These are phyloP conservation scores for Tetramorium bicarinatum DNA, from an alignment of 2,888 invertebrate genomes.

Conservation along the genomic window DNA sequence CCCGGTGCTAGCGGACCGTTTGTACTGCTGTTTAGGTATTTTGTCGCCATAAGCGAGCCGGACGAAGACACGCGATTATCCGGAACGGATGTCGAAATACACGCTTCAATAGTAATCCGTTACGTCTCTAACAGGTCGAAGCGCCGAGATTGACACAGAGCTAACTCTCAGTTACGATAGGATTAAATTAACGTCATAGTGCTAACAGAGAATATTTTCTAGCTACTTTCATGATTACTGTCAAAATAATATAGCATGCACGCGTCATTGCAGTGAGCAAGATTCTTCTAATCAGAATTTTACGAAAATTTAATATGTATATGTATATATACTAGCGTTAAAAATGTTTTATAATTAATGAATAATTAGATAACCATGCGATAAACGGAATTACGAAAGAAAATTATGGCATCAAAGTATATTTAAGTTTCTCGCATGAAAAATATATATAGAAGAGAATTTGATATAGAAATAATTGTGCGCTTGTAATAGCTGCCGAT, in stretches of 20 bases:
- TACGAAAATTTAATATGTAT: not conserved
- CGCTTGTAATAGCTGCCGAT: not conserved
- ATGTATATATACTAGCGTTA: not conserved
- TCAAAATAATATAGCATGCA: not conserved
- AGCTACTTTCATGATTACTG: constrained; percentile 5
- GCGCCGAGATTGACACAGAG: constrained; percentile 31
- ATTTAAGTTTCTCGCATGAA: not conserved
- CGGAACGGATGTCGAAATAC: constrained; percentile 49
- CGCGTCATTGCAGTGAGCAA: not conserved
- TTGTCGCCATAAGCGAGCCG: constrained; percentile 46
- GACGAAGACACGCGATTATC: constrained; percentile 49
- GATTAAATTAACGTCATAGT: constrained; percentile 18
- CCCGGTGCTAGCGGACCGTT: constrained; percentile 17
- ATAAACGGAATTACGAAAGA: not conserved
- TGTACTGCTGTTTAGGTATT: constrained; percentile 29
- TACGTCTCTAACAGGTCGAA: constrained; percentile 37
- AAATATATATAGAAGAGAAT: not conserved
- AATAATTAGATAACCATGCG: not conserved
- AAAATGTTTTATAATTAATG: not conserved
- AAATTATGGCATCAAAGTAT: not conserved
- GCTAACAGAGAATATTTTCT: constrained; percentile 35
- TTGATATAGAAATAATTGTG: not conserved
- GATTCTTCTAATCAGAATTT: not conserved
- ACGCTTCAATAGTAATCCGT: constrained; percentile 37
- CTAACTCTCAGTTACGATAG: not conserved